A percentile compares a stretch with the other conserved stretches of the same genome.
phyloP scores from a whole-genome alignment of 1,140 invertebrate species.

The Eubasilissa regina region DNA sequence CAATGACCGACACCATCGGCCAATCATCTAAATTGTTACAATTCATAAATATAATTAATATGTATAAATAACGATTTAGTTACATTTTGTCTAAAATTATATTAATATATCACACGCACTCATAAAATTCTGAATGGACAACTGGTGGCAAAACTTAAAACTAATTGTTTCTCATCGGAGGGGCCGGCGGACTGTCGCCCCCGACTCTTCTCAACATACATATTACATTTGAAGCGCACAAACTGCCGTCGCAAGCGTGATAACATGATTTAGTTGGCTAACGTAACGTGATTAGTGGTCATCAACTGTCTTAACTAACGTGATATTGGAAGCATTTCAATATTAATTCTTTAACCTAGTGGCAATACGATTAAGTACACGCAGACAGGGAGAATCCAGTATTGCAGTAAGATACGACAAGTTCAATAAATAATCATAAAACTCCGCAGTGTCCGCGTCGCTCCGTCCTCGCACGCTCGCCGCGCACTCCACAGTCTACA shows the following conservation, averaged over 20 bases:
- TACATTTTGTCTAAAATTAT: constrained; percentile 54
- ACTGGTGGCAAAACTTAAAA: constrained; percentile 57
- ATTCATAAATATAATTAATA: constrained; percentile 32
- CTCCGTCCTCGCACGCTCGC: neutral
- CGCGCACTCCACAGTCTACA: neutral
- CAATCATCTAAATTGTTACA: constrained; percentile 35
- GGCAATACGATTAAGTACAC: constrained; percentile 60
- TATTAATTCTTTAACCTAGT: constrained; percentile 59
- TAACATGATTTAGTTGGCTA: constrained; percentile 5
- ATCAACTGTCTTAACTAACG: constrained; percentile 24
- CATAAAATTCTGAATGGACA: constrained; percentile 57
- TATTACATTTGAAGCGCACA: constrained; percentile 24
- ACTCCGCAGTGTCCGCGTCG: neutral
- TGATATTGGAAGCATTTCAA: constrained; percentile 60
- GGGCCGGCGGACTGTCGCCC: neutral
- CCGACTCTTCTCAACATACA: constrained; percentile 4
- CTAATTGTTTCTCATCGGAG: constrained; percentile 35
- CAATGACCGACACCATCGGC: constrained; percentile 19
- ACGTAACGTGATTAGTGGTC: constrained; percentile 33
- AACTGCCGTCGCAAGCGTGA: neutral
- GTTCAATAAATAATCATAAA: constrained; percentile 18
- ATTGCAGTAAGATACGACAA: constrained; percentile 40
- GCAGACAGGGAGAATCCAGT: constrained; percentile 46
- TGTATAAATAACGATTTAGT: constrained; percentile 44
- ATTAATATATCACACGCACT: constrained; percentile 61